phyloP scores from a whole-genome alignment of 2,888 invertebrate genomes.

The Trachelus tabidus region DNA sequence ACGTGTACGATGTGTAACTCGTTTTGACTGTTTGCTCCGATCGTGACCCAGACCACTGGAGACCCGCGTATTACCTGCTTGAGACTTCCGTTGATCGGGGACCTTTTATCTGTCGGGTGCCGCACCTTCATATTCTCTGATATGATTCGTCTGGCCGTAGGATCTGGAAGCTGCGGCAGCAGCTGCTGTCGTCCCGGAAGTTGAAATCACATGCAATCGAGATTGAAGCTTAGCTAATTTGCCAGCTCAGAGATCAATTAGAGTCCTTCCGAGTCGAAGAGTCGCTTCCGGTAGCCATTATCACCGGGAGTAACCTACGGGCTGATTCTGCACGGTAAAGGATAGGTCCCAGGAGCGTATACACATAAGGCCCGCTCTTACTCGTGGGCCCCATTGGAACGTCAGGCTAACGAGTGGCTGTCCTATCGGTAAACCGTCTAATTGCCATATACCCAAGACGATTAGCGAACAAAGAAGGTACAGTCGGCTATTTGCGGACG shows the following conservation, averaged over 20 bases:
- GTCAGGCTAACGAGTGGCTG: background rate
- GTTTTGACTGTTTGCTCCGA: background rate
- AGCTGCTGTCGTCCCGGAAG: conserved; percentile 13
- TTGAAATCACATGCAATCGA: conserved; percentile 34
- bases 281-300: background rate
- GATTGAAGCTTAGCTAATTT: conserved; percentile 34
- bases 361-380: background rate
- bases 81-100: background rate
- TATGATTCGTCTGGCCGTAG: background rate
- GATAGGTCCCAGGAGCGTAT: background rate
- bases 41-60: background rate
- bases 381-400: background rate
- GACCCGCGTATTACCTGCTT: background rate
- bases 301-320: background rate
- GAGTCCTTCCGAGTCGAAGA: background rate
- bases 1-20: background rate
- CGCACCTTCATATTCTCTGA: background rate
- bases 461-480: conserved; percentile 49
- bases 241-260: background rate
- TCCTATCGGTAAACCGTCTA: conserved; percentile 20
- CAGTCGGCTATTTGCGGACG: conserved; percentile 48
- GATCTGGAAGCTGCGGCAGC: background rate
- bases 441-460: conserved; percentile 38
- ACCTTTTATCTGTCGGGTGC: background rate
- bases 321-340: background rate